Percentiles rank a stretch among this genome's conserved stretches.
phyloP scores from a whole-genome alignment of 2,888 invertebrate species.

The Mantis religiosa region DNA sequence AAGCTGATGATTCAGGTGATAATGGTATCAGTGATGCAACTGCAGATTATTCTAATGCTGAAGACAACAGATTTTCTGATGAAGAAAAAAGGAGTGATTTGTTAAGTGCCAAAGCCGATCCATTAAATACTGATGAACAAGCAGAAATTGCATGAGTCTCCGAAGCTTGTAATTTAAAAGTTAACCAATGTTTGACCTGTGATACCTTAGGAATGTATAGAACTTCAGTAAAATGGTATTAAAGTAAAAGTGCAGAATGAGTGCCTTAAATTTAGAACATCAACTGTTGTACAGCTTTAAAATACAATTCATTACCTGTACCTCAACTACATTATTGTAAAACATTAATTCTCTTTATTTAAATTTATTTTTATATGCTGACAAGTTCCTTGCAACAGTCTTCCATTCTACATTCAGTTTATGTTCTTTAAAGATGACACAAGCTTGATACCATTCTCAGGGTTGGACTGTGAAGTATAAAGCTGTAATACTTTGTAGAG shows the following conservation, averaged over 20 bases:
- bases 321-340: not conserved
- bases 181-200: not conserved
- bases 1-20: not conserved
- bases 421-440: not conserved
- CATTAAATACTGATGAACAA: not conserved
- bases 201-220: not conserved
- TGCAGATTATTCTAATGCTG: not conserved
- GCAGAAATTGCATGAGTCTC: not conserved
- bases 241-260: not conserved
- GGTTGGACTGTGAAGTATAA: not conserved
- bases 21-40: not conserved
- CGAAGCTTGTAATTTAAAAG: not conserved
- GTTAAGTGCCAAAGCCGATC: not conserved
- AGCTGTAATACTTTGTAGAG: too few species aligned
- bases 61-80: not conserved
- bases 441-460: not conserved
- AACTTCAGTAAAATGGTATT: not conserved
- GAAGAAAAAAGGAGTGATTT: not conserved
- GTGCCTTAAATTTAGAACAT: not conserved
- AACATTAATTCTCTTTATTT: not conserved
- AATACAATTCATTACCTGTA: not conserved
- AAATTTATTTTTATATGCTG: not conserved
- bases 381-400: not conserved
- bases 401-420: not conserved
- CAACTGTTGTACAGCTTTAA: not conserved